phyloP scores from a whole-genome alignment of 2,797 vertebrate genomes.

The Vipera ursinii region DNA sequence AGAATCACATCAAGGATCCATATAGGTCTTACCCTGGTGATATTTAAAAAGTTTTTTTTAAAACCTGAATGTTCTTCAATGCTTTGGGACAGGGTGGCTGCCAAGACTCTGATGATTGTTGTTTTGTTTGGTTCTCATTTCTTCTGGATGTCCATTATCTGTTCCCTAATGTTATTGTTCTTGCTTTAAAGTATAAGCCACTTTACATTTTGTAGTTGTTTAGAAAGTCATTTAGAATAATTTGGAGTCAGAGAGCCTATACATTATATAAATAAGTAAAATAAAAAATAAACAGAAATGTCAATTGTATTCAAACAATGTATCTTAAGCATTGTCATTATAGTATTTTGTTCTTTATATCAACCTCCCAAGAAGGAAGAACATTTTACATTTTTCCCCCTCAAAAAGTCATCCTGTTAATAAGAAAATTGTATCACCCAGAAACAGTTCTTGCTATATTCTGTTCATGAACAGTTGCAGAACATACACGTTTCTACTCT shows the following conservation, averaged over 20 bases:
- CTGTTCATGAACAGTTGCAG: slow-evolving; percentile 10
- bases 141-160: neutral
- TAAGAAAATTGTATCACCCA: slow-evolving; percentile 22
- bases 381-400: slow-evolving; percentile 16
- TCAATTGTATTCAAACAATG: slow-evolving; percentile 52
- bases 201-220: neutral
- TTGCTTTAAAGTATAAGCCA: neutral
- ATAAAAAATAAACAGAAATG: slow-evolving; percentile 51
- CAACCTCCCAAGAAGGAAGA: neutral
- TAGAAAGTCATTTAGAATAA: neutral
- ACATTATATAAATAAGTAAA: neutral
- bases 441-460: slow-evolving; percentile 37
- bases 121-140: neutral
- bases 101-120: neutral
- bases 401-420: slow-evolving; percentile 2
- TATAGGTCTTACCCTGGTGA: neutral
- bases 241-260: neutral
- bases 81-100: neutral
- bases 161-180: neutral
- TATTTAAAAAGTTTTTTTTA: neutral
- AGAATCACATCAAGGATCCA: neutral
- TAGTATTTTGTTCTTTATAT: neutral
- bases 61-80: neutral
- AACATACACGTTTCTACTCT: slow-evolving; percentile 42
- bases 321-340: slow-evolving; percentile 35